A percentile compares a stretch with the other conserved stretches of the same genome.
These are phyloP conservation scores for Drosophila nasuta DNA, from an alignment of 1,140 invertebrate species.

Conservation along the genomic window DNA sequence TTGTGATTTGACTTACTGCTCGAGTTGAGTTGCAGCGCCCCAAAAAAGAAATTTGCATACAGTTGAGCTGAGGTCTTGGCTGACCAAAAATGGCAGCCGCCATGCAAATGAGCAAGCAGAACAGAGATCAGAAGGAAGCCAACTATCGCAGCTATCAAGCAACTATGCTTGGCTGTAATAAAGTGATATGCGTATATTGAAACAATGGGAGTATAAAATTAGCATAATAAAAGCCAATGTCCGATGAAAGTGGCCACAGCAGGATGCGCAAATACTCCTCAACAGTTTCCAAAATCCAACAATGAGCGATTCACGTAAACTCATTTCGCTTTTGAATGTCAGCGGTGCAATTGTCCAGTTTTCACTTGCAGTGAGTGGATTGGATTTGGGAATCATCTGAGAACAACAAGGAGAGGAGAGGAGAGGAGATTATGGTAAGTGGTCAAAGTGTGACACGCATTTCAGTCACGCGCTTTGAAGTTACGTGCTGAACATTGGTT, in stretches of 20 bases:
- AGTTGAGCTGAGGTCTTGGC: conserved; percentile 61
- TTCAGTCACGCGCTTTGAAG: conserved; percentile 62
- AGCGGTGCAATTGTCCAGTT: conserved; percentile 44
- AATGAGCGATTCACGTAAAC: conserved; percentile 36
- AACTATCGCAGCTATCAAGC: conserved; percentile 39
- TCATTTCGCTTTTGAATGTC: conserved; percentile 52
- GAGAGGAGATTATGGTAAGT: neutral
- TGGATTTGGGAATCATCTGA: too few relatives aligned
- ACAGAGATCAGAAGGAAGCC: neutral
- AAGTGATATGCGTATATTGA: conserved; percentile 77
- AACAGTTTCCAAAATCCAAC: conserved; percentile 25
- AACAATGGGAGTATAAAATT: conserved; percentile 81
- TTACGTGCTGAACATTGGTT: conserved; percentile 57
- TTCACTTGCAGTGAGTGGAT: conserved; percentile 2
- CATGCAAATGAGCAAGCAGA: conserved; percentile 66
- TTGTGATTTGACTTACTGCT: conserved; percentile 81
- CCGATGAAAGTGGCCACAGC: conserved; percentile 15
- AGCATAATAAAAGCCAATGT: conserved; percentile 80
- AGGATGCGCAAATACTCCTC: conserved; percentile 30
- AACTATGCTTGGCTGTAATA: conserved; percentile 61
- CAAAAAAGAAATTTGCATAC: conserved; percentile 76
- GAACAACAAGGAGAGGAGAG: neutral
- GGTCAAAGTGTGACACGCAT: conserved; percentile 67
- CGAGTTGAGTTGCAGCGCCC: conserved; percentile 69
- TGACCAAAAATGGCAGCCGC: conserved; percentile 78